Percentiles rank a stretch among this genome's conserved stretches.
phyloP scores from a whole-genome alignment of 2,797 vertebrate genomes.

The Cheirogaleus major region DNA sequence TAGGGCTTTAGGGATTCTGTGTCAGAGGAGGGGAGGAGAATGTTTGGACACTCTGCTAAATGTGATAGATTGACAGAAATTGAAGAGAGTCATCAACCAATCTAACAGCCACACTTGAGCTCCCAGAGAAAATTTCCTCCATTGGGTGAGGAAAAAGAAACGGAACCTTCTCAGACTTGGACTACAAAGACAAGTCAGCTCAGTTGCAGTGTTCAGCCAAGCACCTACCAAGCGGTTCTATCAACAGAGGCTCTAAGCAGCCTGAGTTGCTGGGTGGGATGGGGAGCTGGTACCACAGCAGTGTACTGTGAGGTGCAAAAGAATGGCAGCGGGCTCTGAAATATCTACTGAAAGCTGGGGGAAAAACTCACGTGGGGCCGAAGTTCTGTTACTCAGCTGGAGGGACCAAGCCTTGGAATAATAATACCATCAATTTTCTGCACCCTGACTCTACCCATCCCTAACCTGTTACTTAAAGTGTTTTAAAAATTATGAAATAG shows the following conservation, averaged over 20 bases:
- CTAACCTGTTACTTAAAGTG: not conserved
- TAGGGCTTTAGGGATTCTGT: not conserved
- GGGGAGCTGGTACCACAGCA: not conserved
- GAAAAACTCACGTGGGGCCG: not conserved
- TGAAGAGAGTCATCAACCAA: not conserved
- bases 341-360: not conserved
- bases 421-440: not conserved
- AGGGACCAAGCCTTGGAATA: not conserved
- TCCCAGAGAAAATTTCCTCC: not conserved
- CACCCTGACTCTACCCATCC: not conserved
- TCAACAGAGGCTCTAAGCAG: not conserved
- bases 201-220: not conserved
- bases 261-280: not conserved
- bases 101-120: not conserved
- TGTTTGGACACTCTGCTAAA: not conserved
- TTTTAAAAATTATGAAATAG: not conserved
- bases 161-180: not conserved
- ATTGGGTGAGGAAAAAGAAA: not conserved
- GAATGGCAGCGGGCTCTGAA: not conserved
- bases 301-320: not conserved
- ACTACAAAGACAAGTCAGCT: not conserved
- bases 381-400: not conserved
- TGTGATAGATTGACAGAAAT: not conserved
- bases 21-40: not conserved
- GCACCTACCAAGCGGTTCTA: not conserved